Conservation (phyloP, 2,888 invertebrate genomes). For the Amiota mariae region DNA sequence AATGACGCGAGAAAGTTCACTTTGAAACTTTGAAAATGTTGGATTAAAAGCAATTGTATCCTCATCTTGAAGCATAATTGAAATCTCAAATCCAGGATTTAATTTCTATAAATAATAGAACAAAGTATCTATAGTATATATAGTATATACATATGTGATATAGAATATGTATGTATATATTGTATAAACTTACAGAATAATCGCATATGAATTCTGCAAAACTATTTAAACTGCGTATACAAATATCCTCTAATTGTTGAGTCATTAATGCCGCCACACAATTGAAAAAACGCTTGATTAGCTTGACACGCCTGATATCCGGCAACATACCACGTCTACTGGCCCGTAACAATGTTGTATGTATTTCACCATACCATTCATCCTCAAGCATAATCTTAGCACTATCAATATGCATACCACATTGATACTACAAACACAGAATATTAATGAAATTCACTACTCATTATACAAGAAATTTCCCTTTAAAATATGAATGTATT, state of each 20-base stretch:
- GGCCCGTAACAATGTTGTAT: constrained; percentile 75
- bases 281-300: constrained; percentile 86
- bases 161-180: neutral
- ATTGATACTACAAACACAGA: constrained; percentile 60
- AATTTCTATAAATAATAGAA: constrained; percentile 74
- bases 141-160: neutral
- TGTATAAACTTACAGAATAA: constrained; percentile 78
- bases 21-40: constrained; percentile 82
- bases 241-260: constrained; percentile 86
- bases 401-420: constrained; percentile 79
- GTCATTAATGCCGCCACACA: constrained; percentile 91
- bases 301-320: constrained; percentile 78
- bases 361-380: constrained; percentile 73
- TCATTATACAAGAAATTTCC: too few species aligned
- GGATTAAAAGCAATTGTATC: constrained; percentile 83
- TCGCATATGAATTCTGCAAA: constrained; percentile 86
- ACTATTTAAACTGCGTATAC: constrained; percentile 84
- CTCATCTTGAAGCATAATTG: constrained; percentile 70
- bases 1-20: constrained; percentile 81
- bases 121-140: neutral
- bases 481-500: too few species aligned
- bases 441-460: too few species aligned
- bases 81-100: constrained; percentile 79
- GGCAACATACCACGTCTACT: constrained; percentile 81
- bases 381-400: constrained; percentile 80